Conservation (phyloP, 2,797 vertebrate species). For the Poliocrania exsul region DNA sequence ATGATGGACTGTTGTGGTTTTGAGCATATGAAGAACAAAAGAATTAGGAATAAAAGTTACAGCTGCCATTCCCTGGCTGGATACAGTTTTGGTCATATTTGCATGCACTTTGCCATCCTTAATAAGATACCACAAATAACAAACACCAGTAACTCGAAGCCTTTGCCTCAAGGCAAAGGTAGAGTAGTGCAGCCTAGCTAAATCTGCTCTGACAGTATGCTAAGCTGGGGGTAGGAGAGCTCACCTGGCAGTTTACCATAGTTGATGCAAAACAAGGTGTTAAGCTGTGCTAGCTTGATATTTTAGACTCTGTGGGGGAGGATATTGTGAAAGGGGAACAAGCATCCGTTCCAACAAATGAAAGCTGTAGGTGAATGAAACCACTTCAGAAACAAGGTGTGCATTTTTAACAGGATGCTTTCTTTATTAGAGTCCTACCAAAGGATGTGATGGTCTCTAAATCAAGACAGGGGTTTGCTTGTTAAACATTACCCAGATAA, state of each 20-base stretch:
- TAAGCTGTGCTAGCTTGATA: not conserved
- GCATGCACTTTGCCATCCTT: not conserved
- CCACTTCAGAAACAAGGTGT: not conserved
- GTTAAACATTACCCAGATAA: not conserved
- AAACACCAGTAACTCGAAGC: not conserved
- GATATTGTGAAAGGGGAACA: not conserved
- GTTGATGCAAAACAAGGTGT: not conserved
- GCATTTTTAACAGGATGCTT: not conserved
- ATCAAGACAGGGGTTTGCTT: not conserved
- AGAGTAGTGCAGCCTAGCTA: not conserved
- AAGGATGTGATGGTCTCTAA: not conserved
- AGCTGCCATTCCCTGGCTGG: not conserved
- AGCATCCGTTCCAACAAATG: not conserved
- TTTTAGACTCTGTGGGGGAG: not conserved
- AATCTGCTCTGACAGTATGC: not conserved
- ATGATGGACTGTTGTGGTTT: not conserved
- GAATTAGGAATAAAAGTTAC: not conserved
- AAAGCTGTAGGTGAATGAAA: not conserved
- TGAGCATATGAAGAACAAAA: not conserved
- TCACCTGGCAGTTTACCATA: not conserved
- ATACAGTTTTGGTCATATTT: not conserved
- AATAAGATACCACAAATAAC: not conserved
- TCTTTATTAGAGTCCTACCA: not conserved
- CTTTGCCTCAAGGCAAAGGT: not conserved
- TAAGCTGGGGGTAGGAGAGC: not conserved